phyloP scores from a whole-genome alignment of 2,797 vertebrate species.

The Melanotaenia pygmaea region DNA sequence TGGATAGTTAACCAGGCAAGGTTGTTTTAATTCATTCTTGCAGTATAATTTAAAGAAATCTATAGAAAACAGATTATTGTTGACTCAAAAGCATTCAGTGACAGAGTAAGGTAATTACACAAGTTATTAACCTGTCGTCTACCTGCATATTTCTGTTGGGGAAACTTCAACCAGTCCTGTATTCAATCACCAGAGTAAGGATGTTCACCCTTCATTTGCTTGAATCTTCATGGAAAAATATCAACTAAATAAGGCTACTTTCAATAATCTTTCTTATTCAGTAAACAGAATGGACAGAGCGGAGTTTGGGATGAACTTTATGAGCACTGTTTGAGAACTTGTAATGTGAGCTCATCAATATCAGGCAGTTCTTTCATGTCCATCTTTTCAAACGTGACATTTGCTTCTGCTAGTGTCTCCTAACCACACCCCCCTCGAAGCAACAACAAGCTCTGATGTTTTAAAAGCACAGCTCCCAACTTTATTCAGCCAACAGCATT shows the following conservation, averaged over 20 bases:
- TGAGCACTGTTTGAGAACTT: background rate
- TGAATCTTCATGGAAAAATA: background rate
- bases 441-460: slow-evolving; percentile 14
- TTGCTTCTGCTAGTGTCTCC: background rate
- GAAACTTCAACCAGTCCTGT: slow-evolving; percentile 8
- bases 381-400: background rate
- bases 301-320: slow-evolving; percentile 6
- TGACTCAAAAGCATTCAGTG: slow-evolving; percentile 53
- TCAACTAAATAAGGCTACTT: slow-evolving; percentile 51
- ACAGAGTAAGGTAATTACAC: slow-evolving; percentile 17
- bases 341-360: background rate
- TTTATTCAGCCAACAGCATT: background rate
- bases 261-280: slow-evolving; percentile 33
- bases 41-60: slow-evolving; percentile 69
- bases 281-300: slow-evolving; percentile 34
- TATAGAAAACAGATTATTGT: slow-evolving; percentile 67
- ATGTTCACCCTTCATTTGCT: slow-evolving; percentile 43
- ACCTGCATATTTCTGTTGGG: background rate
- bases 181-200: slow-evolving; percentile 22
- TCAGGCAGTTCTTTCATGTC: background rate
- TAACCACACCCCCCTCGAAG: background rate
- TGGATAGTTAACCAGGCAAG: slow-evolving; percentile 45
- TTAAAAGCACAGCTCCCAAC: slow-evolving; percentile 10
- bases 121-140: slow-evolving; percentile 4
- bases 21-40: slow-evolving; percentile 69